Base-by-base conservation (phyloP, 2,888 invertebrate genomes). In the Drosophila eohydei region DNA sequence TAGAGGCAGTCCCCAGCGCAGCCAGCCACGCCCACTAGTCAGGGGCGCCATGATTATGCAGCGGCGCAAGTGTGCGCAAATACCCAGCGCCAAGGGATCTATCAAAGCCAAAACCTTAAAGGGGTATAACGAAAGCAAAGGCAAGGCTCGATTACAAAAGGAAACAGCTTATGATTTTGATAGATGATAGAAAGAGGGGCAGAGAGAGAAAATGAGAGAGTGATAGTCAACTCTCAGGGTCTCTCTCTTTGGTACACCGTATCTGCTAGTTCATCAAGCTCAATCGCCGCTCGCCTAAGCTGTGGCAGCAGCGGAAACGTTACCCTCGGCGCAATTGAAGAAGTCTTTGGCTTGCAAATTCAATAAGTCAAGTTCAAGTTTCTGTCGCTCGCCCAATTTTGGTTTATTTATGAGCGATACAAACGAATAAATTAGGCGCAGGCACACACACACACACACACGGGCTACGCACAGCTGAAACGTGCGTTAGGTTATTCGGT, bases 351-450 rank as follows among this genome's bases (percentile, higher is more conserved):
- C 80, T 83, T 72, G 83, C 74, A 83, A 83, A 88, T 83, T 83
- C 83, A 83, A 83, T 83, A 83, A 88, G 87, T 82, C 82, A 85
- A 85, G 85, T 86, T 66, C 84, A 68, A 71, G 81, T 71, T 71
- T 72, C 67, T 81, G 67, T 72, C 73, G 73, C 78, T 85, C 64
- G 71, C 69, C 87, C 89, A 87, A 84, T 89, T 89, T 80, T 71
- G 73, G 74, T 88, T 86, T 88, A 89, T 86, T 86, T 89, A 90
- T 81, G 89, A 81, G 84, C 86, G 71, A 88, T 85, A 81, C 77
- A 78, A 83, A 76, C 77, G 89, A 83, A 90, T 87, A 87, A 87
- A 90, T 87, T 90, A 88, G 78, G 63, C 74, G 76, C 78, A 89
- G 89, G 36, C 68, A 55, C 51, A 40, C 62, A 52, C 32, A 50